phyloP scores from a whole-genome alignment of 2,797 vertebrate genomes.

The Bradypodion ventrale region DNA sequence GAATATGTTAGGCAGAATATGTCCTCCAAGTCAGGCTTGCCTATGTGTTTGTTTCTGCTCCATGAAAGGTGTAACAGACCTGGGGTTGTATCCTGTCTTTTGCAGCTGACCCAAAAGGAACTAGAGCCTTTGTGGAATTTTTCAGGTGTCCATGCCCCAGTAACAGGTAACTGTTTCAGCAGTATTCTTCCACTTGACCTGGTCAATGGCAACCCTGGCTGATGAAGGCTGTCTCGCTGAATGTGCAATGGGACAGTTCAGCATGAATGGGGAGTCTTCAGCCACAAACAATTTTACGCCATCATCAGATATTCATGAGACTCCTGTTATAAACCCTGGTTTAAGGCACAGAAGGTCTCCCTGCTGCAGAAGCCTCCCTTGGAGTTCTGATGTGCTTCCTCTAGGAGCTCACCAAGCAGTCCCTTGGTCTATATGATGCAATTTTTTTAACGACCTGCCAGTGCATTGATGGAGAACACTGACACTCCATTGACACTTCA shows the following conservation, averaged over 20 bases:
- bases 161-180: background rate
- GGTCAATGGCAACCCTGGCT: no score
- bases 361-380: no score
- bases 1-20: background rate
- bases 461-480: background rate
- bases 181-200: no score
- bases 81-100: no score
- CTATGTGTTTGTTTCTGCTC: background rate
- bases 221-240: no score
- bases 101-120: background rate
- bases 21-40: background rate
- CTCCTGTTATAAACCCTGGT: background rate
- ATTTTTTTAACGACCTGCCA: background rate
- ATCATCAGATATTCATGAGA: background rate
- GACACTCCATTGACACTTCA: background rate
- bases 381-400: background rate
- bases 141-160: no score
- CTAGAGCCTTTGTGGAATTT: background rate
- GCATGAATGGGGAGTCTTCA: no score
- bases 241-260: no score
- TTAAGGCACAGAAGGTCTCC: background rate
- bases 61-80: background rate
- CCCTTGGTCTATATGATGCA: no score
- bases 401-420: background rate
- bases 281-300: background rate